Percentiles rank a stretch among this genome's conserved stretches.
These are phyloP conservation scores for Sarcophaga carnaria DNA, from an alignment of 2,888 invertebrate genomes.

Conservation along the genomic window DNA sequence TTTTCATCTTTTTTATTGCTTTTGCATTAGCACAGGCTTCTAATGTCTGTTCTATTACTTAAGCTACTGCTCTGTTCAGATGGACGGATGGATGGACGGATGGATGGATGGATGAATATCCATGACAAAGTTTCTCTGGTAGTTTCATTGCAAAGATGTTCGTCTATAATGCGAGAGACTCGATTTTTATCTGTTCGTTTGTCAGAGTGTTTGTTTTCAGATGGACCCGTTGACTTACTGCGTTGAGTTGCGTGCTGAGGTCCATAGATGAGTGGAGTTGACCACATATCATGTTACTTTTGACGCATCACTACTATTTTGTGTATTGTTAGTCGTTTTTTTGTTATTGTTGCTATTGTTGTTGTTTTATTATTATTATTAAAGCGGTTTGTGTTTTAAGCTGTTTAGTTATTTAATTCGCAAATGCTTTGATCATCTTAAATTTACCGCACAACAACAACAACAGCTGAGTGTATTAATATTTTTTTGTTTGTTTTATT, in stretches of 20 bases:
- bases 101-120: constrained; percentile 32
- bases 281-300: constrained; percentile 68
- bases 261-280: constrained; percentile 41
- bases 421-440: constrained; percentile 68
- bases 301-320: constrained; percentile 63
- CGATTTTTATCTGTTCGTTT: background rate
- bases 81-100: constrained; percentile 7
- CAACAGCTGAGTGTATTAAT: constrained; percentile 51
- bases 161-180: constrained; percentile 7
- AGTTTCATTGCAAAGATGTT: constrained; percentile 12
- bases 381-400: constrained; percentile 67
- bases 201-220: background rate
- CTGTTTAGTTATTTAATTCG: constrained; percentile 63
- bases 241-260: background rate
- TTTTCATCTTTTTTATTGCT: constrained; percentile 36
- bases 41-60: constrained; percentile 64
- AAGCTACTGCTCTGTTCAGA: constrained; percentile 59
- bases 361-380: constrained; percentile 43
- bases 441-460: constrained; percentile 55
- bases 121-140: constrained; percentile 49
- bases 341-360: constrained; percentile 26
- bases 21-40: constrained; percentile 45
- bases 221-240: constrained; percentile 56
- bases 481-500: constrained; percentile 31
- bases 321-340: constrained; percentile 17